Evolutionary conservation across 2,113 vertebrate genomes (phyloP).

Genomic region (Caracal caracal): DNA sequence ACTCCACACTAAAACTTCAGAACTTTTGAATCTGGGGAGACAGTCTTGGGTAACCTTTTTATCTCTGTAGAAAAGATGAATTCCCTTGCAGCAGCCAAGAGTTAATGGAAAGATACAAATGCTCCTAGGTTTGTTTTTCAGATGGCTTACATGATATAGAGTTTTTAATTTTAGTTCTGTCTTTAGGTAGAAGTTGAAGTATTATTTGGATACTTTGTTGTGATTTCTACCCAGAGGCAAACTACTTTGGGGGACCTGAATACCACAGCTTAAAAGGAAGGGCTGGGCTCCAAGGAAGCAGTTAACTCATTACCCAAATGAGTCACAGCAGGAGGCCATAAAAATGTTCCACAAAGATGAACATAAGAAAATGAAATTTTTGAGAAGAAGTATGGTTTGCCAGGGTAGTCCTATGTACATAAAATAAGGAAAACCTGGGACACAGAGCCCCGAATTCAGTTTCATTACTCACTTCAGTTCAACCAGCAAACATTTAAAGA

Average conservation of each 20-base stretch:
- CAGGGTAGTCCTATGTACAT: background rate
- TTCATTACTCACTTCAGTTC: background rate
- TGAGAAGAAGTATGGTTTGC: background rate
- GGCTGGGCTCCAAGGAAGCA: background rate
- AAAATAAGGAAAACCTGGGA: background rate
- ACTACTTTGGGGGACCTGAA: background rate
- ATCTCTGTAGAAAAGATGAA: background rate
- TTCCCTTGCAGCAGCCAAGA: background rate
- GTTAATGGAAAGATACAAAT: background rate
- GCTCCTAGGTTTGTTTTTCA: background rate
- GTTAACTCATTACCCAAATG: background rate
- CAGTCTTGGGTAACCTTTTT: background rate
- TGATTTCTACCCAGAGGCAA: background rate
- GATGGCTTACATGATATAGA: background rate
- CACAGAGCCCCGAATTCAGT: background rate
- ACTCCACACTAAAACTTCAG: background rate
- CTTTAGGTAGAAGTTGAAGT: background rate
- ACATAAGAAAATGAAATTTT: constrained; percentile 15
- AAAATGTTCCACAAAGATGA: background rate
- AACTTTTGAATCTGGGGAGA: background rate
- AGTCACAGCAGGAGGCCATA: background rate
- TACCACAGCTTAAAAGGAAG: background rate
- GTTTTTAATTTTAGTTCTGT: constrained; percentile 31
- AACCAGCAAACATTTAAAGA: background rate
- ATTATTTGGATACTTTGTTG: background rate